Base-by-base conservation (phyloP, 2,113 vertebrate species). In the Murina feae region DNA sequence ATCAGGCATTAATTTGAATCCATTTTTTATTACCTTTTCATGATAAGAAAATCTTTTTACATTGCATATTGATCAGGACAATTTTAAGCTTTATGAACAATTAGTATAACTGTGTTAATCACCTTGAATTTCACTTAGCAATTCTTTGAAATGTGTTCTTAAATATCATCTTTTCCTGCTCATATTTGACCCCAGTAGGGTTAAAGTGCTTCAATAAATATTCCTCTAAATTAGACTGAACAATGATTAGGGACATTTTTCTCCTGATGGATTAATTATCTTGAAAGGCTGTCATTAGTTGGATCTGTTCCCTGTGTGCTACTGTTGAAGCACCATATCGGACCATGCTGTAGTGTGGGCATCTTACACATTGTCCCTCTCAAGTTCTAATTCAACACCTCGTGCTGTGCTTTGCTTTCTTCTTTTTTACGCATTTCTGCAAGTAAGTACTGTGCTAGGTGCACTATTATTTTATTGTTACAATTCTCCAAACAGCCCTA, bases 181-280 rank as follows among this genome's bases (percentile, higher is more conserved):
- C 51, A 93, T 42, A 78, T 76, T 92, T 93, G 37, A 60, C 90
- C 8, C n/a, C 17, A 47, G 0, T 23, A 16, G 49, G 51, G 14
- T 32, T 5, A 4, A 97, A 92, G n/a, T 11, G 25, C 0, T n/a
- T 53, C 42, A 47, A 0, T 47, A 60, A 60, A 75, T 88, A 95
- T 95, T 94, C 20, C 60, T 96, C 74, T 55, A 44, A 96, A 93
- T 95, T 89, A 89, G 39, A n/a, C 2, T 96, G 25, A 79, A 21
- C 10, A 39, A 30, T 83, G 44, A 95, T 79, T 72, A 53, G 58
- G 86, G 74, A 96, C 79, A 9, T 66, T 76, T 95, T 95, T 60
- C 20, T 94, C 47, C 13, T 49, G 1, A 18, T 44, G 47, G 47
- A 69, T 74, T 95, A 35, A 30, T 7, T 49, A 60, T 63, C 95